Percentiles rank a stretch among this genome's conserved stretches.
Conservation (phyloP, 2,113 vertebrate genomes). For the Lycaon pictus region DNA sequence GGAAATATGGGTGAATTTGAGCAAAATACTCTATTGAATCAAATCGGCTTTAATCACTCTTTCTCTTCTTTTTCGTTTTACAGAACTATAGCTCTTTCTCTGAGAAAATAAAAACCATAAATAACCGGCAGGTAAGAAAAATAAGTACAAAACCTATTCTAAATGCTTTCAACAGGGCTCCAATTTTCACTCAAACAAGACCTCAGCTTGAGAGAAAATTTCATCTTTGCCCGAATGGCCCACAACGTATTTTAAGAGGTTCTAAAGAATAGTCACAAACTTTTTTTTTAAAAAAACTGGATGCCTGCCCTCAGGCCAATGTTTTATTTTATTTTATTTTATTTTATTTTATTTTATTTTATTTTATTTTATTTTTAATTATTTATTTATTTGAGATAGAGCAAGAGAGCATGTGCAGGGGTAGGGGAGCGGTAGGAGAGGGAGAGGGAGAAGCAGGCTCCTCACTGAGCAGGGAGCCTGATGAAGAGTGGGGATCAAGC, state of each 20-base stretch:
- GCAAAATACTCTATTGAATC: neutral
- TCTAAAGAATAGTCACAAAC: conserved; percentile 92
- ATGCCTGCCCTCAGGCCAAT: no score
- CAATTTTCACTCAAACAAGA: neutral
- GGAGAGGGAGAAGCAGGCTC: no score
- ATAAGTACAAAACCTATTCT: neutral
- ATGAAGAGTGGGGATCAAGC: no score
- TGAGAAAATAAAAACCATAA: conserved; percentile 87
- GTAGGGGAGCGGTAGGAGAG: no score
- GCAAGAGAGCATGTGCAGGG: no score
- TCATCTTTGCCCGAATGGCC: conserved; percentile 86
- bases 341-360: no score
- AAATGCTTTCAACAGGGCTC: neutral
- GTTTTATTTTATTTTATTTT: no score
- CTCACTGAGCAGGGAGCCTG: no score
- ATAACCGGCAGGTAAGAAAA: conserved; percentile 74
- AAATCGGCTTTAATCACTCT: neutral
- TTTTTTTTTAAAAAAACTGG: conserved; percentile 65
- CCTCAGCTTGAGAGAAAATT: neutral
- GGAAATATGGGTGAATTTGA: neutral
- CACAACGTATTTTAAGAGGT: conserved; percentile 88
- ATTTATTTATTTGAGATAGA: no score
- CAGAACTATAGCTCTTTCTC: neutral
- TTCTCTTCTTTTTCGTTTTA: conserved; percentile 69
- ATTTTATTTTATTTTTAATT: no score